Evolutionary conservation across 2,888 invertebrate species (phyloP).

Genomic region (Caprella mutica): DNA sequence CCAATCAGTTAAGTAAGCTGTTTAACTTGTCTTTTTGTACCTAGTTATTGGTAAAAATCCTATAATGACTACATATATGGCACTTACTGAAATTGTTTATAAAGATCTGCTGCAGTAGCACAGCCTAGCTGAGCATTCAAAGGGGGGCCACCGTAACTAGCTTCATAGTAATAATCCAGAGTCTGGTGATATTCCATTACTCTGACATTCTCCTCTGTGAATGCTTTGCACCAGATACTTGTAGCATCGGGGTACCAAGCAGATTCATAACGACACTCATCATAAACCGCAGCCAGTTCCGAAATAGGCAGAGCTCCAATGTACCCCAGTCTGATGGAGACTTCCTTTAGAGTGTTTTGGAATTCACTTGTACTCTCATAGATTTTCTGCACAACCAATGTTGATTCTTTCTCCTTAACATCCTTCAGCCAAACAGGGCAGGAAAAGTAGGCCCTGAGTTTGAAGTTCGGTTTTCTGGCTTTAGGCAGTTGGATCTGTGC

Average conservation of each 20-base stretch:
- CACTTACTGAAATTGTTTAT: slow-evolving; percentile 11
- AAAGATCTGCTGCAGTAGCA: slow-evolving; percentile 15
- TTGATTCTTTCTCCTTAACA: slow-evolving; percentile 25
- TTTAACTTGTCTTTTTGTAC: no score
- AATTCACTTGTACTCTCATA: slow-evolving; percentile 17
- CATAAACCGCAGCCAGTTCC: slow-evolving; percentile 15
- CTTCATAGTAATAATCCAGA: slow-evolving; percentile 30
- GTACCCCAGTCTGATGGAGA: slow-evolving; percentile 22
- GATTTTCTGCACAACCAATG: slow-evolving; percentile 16
- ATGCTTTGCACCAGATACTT: slow-evolving; percentile 27
- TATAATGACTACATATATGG: neutral
- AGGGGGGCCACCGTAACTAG: slow-evolving; percentile 21
- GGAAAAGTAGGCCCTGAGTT: slow-evolving; percentile 19
- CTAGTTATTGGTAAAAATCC: no score
- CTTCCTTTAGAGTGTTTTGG: slow-evolving; percentile 12
- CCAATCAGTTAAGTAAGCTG: no score
- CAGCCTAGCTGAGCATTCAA: slow-evolving; percentile 25
- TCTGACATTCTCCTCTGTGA: slow-evolving; percentile 21
- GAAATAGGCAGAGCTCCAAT: slow-evolving; percentile 8
- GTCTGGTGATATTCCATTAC: slow-evolving; percentile 31
- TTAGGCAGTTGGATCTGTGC: slow-evolving; percentile 22
- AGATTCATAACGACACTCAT: slow-evolving; percentile 30
- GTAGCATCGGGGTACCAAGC: slow-evolving; percentile 24
- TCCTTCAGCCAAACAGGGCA: slow-evolving; percentile 26
- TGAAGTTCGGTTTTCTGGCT: slow-evolving; percentile 26